A percentile compares a stretch with the other conserved stretches of the same genome.
These are phyloP conservation scores for Rhizoglyphus robini DNA, from an alignment of 1,140 invertebrate species.

Conservation along the genomic window DNA sequence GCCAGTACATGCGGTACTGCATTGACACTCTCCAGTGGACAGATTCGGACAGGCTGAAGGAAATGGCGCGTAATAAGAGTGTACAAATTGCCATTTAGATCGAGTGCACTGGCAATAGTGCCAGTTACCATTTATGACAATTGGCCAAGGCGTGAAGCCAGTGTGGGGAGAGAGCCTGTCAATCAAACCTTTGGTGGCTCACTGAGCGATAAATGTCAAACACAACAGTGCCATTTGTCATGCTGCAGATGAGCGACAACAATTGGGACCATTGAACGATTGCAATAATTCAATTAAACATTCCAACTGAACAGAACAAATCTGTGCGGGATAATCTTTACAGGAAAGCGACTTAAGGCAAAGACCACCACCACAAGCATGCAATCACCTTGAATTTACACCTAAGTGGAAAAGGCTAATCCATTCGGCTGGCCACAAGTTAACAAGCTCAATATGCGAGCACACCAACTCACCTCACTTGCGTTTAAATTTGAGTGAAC, in stretches of 20 bases:
- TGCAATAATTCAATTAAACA: not conserved
- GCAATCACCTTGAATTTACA: not conserved
- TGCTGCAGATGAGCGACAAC: not conserved
- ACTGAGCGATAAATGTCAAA: not conserved
- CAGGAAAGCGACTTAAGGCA: too few relatives aligned
- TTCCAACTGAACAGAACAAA: too few relatives aligned
- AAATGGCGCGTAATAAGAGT: slow-evolving; percentile 1
- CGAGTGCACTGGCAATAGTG: too few relatives aligned
- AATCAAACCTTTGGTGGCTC: not conserved
- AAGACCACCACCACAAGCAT: too few relatives aligned
- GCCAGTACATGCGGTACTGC: not conserved
- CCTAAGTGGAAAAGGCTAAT: not conserved
- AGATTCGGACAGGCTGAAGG: not conserved
- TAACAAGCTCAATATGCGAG: too few relatives aligned
- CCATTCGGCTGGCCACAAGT: too few relatives aligned
- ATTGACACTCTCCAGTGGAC: not conserved
- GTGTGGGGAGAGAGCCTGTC: too few relatives aligned
- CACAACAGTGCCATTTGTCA: not conserved
- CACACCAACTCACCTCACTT: too few relatives aligned
- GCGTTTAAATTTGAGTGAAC: too few relatives aligned
- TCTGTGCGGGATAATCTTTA: too few relatives aligned
- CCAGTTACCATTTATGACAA: not conserved
- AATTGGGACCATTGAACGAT: not conserved
- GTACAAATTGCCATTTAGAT: not conserved
- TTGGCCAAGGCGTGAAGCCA: not conserved